These are phyloP conservation scores for Sapajus apella DNA, from an alignment of 2,113 vertebrate genomes.

Conservation along the genomic window DNA sequence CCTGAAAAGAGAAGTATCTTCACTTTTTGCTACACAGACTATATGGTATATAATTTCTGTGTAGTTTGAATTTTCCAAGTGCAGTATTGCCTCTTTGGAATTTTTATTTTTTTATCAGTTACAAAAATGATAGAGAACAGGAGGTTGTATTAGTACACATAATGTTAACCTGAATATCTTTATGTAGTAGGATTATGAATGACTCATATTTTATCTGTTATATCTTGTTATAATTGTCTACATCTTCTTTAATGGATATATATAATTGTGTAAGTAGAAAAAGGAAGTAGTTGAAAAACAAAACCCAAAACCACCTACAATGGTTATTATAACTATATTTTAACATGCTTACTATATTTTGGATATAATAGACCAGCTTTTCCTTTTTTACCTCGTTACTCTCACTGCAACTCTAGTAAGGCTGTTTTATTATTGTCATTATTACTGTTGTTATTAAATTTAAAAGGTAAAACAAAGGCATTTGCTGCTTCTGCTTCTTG, in stretches of 20 bases:
- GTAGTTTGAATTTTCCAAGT: neutral
- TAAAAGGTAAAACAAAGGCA: neutral
- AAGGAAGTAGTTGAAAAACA: neutral
- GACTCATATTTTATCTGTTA: conserved; percentile 34
- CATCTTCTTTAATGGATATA: neutral
- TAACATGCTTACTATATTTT: neutral
- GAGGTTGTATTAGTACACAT: neutral
- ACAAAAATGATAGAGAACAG: conserved; percentile 1
- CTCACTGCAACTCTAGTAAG: neutral
- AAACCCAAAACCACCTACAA: neutral
- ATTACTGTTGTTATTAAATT: neutral
- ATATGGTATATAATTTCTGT: neutral
- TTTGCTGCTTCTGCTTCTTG: neutral
- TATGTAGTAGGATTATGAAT: conserved; percentile 1
- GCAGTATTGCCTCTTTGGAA: neutral
- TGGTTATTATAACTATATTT: neutral
- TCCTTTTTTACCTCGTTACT: neutral
- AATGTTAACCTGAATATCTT: conserved; percentile 4
- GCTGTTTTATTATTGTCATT: neutral
- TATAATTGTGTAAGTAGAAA: conserved; percentile 28
- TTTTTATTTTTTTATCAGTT: conserved; percentile 20
- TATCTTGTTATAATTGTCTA: neutral
- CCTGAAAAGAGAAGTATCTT: neutral
- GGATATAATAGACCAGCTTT: neutral
- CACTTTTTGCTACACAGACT: neutral